These are phyloP conservation scores for Danio aesculapii DNA, from an alignment of 2,797 vertebrate genomes.

Conservation along the genomic window DNA sequence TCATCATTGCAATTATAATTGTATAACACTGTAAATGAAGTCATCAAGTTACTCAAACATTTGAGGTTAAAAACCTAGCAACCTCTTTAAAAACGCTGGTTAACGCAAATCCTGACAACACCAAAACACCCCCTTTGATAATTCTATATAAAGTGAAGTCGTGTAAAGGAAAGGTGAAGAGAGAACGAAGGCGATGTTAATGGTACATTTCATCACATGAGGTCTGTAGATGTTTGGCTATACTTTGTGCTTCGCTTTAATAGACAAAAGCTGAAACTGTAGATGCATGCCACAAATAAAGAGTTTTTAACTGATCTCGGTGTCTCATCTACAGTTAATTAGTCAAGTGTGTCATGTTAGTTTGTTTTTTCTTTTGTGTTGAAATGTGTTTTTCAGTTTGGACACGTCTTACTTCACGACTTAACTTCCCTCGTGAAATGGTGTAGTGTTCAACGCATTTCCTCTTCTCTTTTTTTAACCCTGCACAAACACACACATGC, in stretches of 20 bases:
- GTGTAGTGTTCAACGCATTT: neutral
- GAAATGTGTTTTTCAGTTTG: conserved; percentile 9
- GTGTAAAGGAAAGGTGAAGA: neutral
- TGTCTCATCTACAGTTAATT: conserved; percentile 47
- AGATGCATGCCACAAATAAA: conserved; percentile 74
- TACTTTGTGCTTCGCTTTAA: conserved; percentile 67
- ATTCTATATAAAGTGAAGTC: neutral
- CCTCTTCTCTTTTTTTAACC: neutral
- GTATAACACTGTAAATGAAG: conserved; percentile 13
- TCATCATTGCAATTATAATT: conserved; percentile 3
- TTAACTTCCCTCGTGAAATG: conserved; percentile 9
- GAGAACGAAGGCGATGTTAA: conserved; percentile 26
- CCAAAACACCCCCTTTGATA: neutral
- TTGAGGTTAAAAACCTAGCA: conserved; percentile 1
- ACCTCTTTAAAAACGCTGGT: conserved; percentile 13
- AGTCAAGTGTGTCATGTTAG: conserved; percentile 66
- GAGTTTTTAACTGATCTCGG: conserved; percentile 78
- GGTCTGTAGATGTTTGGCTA: conserved; percentile 66
- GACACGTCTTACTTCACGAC: conserved; percentile 4
- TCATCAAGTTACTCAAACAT: conserved; percentile 7
- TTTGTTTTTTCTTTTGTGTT: neutral
- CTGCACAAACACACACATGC: too few species aligned
- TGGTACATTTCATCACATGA: conserved; percentile 48
- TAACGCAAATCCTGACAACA: neutral
- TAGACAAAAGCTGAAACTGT: conserved; percentile 55